These are phyloP conservation scores for Syrmaticus mikado DNA, from an alignment of 2,113 vertebrate species.

Conservation along the genomic window DNA sequence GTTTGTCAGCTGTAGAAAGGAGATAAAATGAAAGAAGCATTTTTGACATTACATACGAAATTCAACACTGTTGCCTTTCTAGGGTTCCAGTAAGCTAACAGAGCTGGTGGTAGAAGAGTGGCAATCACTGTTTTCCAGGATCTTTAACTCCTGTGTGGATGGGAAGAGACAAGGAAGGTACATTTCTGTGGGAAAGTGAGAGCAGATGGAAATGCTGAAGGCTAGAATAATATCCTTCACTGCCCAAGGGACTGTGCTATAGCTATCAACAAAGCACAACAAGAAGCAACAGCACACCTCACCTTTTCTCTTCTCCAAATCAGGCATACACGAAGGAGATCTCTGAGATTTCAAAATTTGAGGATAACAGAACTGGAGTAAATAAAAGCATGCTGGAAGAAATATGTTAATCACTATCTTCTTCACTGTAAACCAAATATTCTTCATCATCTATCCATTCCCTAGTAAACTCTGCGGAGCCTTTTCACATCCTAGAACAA, in stretches of 20 bases:
- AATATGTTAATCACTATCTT: neutral
- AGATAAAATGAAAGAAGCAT: neutral
- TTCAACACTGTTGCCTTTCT: neutral
- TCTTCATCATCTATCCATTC: neutral
- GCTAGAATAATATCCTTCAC: constrained; percentile 37
- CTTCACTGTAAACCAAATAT: neutral
- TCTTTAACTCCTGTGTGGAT: constrained; percentile 14
- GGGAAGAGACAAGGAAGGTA: constrained; percentile 2
- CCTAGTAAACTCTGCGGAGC: neutral
- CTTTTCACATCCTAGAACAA: neutral
- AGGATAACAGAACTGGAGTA: neutral
- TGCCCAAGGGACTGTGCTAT: neutral
- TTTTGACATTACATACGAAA: neutral
- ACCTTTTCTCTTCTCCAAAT: constrained; percentile 8
- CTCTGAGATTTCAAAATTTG: neutral
- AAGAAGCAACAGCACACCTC: constrained; percentile 28
- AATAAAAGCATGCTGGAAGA: neutral
- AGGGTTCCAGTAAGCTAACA: neutral
- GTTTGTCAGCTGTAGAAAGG: neutral
- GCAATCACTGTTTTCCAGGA: neutral
- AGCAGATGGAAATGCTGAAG: constrained; percentile 19
- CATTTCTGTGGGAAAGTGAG: constrained; percentile 32
- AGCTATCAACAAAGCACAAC: constrained; percentile 38
- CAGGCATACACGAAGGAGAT: neutral
- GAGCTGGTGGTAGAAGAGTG: neutral